Evolutionary conservation across 2,888 invertebrate species (phyloP).

Genomic region (Chaetoderma sp.): DNA sequence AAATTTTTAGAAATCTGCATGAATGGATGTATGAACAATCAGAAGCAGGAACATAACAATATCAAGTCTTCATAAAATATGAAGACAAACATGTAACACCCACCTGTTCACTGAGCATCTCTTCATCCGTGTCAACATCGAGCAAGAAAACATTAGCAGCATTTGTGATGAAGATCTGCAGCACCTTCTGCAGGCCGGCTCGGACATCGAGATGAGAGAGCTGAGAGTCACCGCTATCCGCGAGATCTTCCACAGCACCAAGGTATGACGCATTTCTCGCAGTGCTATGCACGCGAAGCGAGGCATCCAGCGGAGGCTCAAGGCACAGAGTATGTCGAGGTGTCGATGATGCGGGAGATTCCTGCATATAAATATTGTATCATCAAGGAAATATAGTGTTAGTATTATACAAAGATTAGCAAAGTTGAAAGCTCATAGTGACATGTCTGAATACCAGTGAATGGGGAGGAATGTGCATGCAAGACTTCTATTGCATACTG

Average conservation of each 20-base stretch:
- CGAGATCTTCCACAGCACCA: conserved; percentile 58
- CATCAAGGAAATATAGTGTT: too few species aligned
- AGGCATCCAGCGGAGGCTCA: neutral
- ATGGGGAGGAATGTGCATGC: too few species aligned
- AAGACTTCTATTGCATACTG: too few species aligned
- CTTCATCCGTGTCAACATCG: conserved; percentile 42
- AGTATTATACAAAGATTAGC: too few species aligned
- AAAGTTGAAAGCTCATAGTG: too few species aligned
- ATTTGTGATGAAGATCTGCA: conserved; percentile 89
- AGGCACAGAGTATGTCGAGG: conserved; percentile 1
- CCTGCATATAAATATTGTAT: neutral
- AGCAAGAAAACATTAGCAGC: conserved; percentile 89
- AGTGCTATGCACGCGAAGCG: neutral
- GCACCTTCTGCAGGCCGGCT: conserved; percentile 77
- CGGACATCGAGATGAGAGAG: conserved; percentile 50
- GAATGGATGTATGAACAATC: too few species aligned
- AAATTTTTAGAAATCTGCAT: too few species aligned
- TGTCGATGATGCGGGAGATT: neutral
- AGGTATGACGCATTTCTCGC: conserved; percentile 56
- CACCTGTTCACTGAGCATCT: conserved; percentile 55
- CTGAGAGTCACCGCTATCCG: conserved; percentile 47
- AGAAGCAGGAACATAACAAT: too few species aligned
- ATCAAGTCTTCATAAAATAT: too few species aligned
- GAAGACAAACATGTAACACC: too few species aligned
- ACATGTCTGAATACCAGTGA: too few species aligned